Base-by-base conservation (phyloP, 2,888 invertebrate species). In the Seira sanloemensis region DNA sequence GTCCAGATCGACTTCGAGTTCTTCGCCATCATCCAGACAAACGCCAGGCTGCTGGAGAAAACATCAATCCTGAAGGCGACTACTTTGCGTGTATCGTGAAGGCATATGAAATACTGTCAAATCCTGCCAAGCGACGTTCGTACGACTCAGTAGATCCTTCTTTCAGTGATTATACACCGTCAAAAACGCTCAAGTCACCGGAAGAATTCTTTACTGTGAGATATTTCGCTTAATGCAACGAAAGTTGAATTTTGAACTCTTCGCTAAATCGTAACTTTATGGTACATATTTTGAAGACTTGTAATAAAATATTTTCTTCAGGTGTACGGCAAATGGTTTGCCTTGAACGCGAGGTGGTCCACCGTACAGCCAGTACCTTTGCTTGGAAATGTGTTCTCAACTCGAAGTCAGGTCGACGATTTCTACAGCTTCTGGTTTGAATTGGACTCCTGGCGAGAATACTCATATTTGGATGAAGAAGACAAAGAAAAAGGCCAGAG, bases 381-480 rank as follows among this genome's bases (percentile, higher is more conserved):
- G 84, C 92, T 99, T 73, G 97, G 95, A 5, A 94, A 94, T 90
- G 93, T 94, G n/a, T 93, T 95, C 82, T 94, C 96, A 76, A 92
- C 94, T 0, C 93, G 97, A 76, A 95, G 95, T 87, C 94, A 96
- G 90, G 98, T 99, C 0, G 97, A 99, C 90, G 92, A 93, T 68
- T 99, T 99, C 92, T 99, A 99, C 91, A 95, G 96, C 18, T 99
- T 98, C 91, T 99, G 99, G 99, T 98, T 96, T 91, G 95, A 97
- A 90, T 99, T 99, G 92, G 97, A 98, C 89, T 98, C 99, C 0
- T 99, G 99, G 99, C 94, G 99, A 86, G 99, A 99, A 91, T 99
- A 96, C 92, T 99, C 99, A 0, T 99, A 99, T 91, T 92, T 98
- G 89, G 99, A 99, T 91, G 98, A 99, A 92, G 99, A 99, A 91